Evolutionary conservation across 2,113 vertebrate genomes (phyloP), one percentile per base, ranked within the genome.

Genomic region (Hipposideros armiger): DNA sequence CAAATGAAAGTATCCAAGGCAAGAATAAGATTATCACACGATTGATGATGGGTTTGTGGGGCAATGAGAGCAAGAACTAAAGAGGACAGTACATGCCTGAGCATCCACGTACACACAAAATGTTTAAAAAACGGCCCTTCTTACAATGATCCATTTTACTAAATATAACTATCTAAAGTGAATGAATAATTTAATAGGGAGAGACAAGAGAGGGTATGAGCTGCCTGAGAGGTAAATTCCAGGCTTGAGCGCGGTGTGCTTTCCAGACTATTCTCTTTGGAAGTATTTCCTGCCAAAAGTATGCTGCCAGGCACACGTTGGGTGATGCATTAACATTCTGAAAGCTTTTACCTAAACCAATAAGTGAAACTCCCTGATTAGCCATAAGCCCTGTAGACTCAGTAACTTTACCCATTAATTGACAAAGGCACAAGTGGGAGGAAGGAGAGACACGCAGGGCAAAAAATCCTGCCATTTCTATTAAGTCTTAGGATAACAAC

Each of bases 341-440:
- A 97, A 97, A 96, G 88, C 84, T 97, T 98, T 97, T 95, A 96
- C 95, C 91, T 96, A 94, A 93, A 97, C 95, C 72, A 92, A 89
- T 97, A 98, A 97, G 95, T 96, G 95, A 98, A 98, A 97, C 14
- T 60, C 84, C 73, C 94, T 97, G 93, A 98, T 97, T 98, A 98
- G 66, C 78, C 94, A 94, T 74, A 93, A 98, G 82, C 96, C 96
- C 90, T 95, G 45, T 90, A 96, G 96, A 97, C 96, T 95, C 80
- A 76, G 72, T 96, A 96, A 97, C 66, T 97, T 92, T 94, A 86
- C 72, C 83, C 87, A 94, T 97, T 98, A 98, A 98, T 98, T 98
- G 98, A 87, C 94, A 98, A 97, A 97, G 66, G 97, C 72, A 90
- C 96, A 97, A 97, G 10, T 73, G 80, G 97, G 94, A 97, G 94